Percentiles rank a stretch among this genome's conserved stretches.
Conservation (phyloP, 1,140 invertebrate genomes). For the Neomicropteryx cornuta region DNA sequence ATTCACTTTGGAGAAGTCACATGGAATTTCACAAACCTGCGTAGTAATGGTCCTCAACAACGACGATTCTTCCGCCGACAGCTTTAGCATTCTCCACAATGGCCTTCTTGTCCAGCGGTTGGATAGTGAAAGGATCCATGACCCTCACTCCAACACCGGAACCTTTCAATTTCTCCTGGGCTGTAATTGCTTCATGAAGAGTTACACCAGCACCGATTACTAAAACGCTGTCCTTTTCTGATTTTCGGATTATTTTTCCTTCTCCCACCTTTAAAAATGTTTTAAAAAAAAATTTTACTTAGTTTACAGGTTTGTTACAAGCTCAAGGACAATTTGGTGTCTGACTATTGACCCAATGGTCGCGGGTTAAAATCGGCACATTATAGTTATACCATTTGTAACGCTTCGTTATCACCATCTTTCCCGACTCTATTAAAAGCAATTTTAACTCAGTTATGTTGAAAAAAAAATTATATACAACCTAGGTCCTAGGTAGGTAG, state of each 20-base stretch:
- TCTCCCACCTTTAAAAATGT: slow-evolving; percentile 49
- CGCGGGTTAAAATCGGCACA: no score
- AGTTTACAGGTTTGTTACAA: no score
- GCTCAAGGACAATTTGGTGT: no score
- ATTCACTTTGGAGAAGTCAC: no score
- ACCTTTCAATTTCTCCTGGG: slow-evolving; percentile 61
- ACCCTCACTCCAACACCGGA: slow-evolving; percentile 64
- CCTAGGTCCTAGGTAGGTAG: no score
- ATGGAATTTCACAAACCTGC: slow-evolving; percentile 69
- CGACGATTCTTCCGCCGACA: slow-evolving; percentile 73
- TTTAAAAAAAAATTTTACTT: no score
- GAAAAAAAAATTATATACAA: no score
- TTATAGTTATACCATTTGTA: no score
- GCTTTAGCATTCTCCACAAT: slow-evolving; percentile 71
- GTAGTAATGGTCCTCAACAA: slow-evolving; percentile 96
- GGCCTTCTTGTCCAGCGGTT: slow-evolving; percentile 78
- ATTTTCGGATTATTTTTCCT: slow-evolving; percentile 68
- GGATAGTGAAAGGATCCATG: slow-evolving; percentile 91
- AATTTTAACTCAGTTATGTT: no score
- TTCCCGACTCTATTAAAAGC: no score
- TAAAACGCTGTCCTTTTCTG: slow-evolving; percentile 65
- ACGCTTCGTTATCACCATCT: no score
- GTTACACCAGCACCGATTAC: slow-evolving; percentile 91
- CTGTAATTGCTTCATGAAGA: slow-evolving; percentile 79
- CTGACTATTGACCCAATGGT: no score